Evolutionary conservation across 2,113 vertebrate species (phyloP), one percentile per base, ranked within the genome.

Genomic region (Mus pahari): DNA sequence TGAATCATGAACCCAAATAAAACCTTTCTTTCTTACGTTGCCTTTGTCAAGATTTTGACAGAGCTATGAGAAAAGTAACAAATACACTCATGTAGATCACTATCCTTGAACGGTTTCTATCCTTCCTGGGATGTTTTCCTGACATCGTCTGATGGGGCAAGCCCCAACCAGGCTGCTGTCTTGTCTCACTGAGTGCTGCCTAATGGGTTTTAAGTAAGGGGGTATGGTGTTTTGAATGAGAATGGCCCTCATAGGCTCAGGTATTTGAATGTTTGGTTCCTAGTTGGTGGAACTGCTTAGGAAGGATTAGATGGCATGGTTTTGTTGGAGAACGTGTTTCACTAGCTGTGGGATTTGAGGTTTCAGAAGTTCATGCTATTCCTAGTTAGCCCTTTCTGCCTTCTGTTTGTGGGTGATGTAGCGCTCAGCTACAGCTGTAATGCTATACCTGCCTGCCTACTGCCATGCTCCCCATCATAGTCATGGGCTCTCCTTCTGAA

Each of bases 41-140:
- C 42, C 11, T 48, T 86, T 86, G 83, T 48, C 26, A 20, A 9
- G 62, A 86, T 86, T 68, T 86, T 86, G 42, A 50, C 17, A 66
- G 4, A 48, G 62, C 3, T 45, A 12, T 20, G 28, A 36, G 14
- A 86, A 62, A 4, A 64, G 42, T 68, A 50, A 68, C 13, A 58
- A 55, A 42, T 20, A 62, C 17, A 89, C 20, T 64, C 20, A 71
- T 58, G 45, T 45, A 87, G 86, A 73, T 53, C 22, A 55, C 48
- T 48, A 13, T 50, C 33, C 42, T 42, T 94, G 71, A 71, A 2
- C 19, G 16, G 42, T 62, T 94, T 58, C 20, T 79, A 11, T 42
- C 42, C 50, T 89, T 89, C 62, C 50, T 92, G 64, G 73, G 20
- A 68, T 92, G 39, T 42, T 20, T 89, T 89, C 55, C 75, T 84